A percentile compares a stretch with the other conserved stretches of the same genome.
Evolutionary conservation across 2,797 vertebrate species (phyloP).

Genomic region (Protosalanx chinensis): DNA sequence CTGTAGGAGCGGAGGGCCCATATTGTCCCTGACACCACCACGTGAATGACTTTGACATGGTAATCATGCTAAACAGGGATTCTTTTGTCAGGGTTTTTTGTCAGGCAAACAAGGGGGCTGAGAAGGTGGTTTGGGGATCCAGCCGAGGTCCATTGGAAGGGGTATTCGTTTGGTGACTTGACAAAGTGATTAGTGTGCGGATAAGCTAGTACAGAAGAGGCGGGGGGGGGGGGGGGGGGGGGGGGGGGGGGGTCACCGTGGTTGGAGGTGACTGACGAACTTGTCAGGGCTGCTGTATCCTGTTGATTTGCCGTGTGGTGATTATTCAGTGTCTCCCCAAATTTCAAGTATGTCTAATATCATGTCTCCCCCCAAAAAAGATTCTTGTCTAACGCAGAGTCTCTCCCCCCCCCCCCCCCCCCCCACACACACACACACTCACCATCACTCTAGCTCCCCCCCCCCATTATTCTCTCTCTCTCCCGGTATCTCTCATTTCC

Average conservation of each 20-base stretch:
- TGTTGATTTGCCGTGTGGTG: too few species aligned
- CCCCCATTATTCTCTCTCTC: too few species aligned
- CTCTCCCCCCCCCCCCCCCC: too few species aligned
- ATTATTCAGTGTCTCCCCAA: neutral
- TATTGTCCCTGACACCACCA: conserved; percentile 1
- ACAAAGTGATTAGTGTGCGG: too few species aligned
- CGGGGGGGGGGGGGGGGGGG: too few species aligned
- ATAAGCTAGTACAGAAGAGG: neutral
- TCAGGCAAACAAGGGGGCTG: neutral
- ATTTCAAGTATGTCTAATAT: too few species aligned
- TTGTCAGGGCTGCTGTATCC: neutral
- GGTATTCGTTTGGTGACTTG: neutral
- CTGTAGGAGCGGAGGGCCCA: neutral
- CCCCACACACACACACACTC: neutral
- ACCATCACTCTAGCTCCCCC: neutral
- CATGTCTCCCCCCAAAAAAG: too few species aligned
- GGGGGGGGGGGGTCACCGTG: neutral
- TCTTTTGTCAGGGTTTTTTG: neutral
- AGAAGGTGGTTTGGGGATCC: neutral
- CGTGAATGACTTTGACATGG: conserved; percentile 11
- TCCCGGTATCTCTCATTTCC: neutral
- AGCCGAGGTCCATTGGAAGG: neutral
- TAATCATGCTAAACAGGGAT: conserved; percentile 4
- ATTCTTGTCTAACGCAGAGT: neutral
- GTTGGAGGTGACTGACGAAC: too few species aligned